Conservation (phyloP, 92 coral and sea anemone genomes). For the Virgularia gustaviana region DNA sequence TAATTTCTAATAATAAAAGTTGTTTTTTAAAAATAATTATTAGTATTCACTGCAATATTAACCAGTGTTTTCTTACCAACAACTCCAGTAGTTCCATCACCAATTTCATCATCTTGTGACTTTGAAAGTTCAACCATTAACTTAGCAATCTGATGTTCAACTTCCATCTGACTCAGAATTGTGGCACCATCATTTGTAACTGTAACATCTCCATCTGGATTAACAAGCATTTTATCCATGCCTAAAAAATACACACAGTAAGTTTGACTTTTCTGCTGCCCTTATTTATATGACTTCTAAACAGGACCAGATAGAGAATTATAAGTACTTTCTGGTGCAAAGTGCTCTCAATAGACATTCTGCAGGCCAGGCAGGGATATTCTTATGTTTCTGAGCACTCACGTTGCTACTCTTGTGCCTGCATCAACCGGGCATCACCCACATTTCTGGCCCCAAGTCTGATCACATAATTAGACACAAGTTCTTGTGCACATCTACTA, state of each 20-base stretch:
- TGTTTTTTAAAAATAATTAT: not conserved
- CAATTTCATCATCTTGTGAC: conserved; percentile 98
- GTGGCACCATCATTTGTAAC: conserved; percentile 99
- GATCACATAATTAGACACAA: no score
- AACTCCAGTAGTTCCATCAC: conserved; percentile 98
- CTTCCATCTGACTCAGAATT: conserved; percentile 89
- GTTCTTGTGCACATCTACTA: no score
- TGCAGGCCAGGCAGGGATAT: no score
- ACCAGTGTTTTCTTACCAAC: conserved; percentile 68
- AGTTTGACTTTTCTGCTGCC: no score
- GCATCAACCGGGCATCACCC: no score
- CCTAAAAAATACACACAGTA: conserved; percentile 56
- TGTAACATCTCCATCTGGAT: conserved; percentile 94
- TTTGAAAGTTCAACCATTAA: conserved; percentile 96
- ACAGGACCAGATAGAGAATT: no score
- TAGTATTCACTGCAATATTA: not conserved
- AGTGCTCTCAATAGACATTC: no score
- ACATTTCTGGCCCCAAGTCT: no score
- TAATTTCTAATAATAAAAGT: not conserved
- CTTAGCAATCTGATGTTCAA: conserved; percentile 95
- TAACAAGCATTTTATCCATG: conserved; percentile 99
- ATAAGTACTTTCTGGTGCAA: no score
- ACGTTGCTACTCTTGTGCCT: no score
- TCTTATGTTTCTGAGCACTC: no score
- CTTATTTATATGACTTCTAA: no score